phyloP scores from a whole-genome alignment of 2,888 invertebrate species.

The Pristionchus arcanus region DNA sequence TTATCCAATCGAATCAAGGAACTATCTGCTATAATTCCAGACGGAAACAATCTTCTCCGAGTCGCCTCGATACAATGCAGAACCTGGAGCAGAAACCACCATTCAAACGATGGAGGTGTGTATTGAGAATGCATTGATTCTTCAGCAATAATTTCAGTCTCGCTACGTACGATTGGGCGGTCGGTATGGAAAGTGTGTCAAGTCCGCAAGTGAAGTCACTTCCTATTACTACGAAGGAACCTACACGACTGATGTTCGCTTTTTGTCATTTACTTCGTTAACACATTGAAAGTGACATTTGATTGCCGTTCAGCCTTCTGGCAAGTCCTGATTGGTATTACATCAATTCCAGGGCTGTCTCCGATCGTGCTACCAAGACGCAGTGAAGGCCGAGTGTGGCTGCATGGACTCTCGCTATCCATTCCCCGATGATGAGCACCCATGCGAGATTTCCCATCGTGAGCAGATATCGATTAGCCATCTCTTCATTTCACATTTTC shows the following conservation, averaged over 20 bases:
- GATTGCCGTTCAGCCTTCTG: too few relatives aligned
- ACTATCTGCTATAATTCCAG: not conserved
- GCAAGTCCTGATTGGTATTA: too few relatives aligned
- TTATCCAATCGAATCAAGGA: not conserved
- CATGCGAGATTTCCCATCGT: conserved; percentile 59
- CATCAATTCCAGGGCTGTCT: conserved; percentile 60
- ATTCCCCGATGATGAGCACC: conserved; percentile 1
- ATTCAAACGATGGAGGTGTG: conserved; percentile 55
- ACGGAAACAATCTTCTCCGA: conserved; percentile 59
- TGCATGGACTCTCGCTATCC: conserved; percentile 64
- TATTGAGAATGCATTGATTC: too few relatives aligned
- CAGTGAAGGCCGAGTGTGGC: conserved; percentile 56
- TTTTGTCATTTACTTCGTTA: not conserved
- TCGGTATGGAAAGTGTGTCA: conserved; percentile 60
- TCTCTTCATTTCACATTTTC: not conserved
- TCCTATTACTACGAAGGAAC: conserved; percentile 62
- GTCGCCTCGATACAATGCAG: conserved; percentile 58
- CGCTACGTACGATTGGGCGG: conserved; percentile 58
- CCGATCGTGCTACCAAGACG: conserved; percentile 62
- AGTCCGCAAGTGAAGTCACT: conserved; percentile 57
- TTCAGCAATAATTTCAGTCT: conserved; percentile 29
- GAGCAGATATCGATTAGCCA: not conserved
- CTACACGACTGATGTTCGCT: conserved; percentile 61
- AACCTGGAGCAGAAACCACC: conserved; percentile 56
- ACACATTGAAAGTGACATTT: too few relatives aligned